Base-by-base conservation (phyloP, 2,797 vertebrate genomes). In the Melanotaenia boesemani region DNA sequence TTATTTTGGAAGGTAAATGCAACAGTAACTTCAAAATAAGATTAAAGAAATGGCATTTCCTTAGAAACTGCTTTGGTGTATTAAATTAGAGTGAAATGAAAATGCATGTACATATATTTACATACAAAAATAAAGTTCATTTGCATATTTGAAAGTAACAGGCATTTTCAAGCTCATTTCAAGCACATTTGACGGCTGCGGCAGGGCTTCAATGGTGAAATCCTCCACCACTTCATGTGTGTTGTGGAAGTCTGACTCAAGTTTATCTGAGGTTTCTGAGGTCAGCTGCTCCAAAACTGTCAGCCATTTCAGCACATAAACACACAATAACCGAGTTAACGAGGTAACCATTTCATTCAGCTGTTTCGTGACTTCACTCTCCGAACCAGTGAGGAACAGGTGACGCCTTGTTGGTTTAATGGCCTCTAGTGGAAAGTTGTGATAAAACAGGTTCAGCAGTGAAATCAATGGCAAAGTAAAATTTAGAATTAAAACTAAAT, bases 361-460 rank as follows among this genome's bases (percentile, higher is more conserved):
- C 70, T 64, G 0, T 46, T 56, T 6, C 3, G 9, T n/a, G 36
- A 39, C 41, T 18, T 59, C 59, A 10, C n/a, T 50, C 20, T n/a
- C n/a, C 20, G 10, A 50, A n/a, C 46, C 48, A 18, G 48, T 22
- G 48, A 50, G 48, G n/a, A 22, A 10, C 20, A n/a, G n/a, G 48
- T 30, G 59, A 8, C 55, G 16, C 2, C 28, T 20, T 24, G 12
- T 52, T 1, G 10, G 20, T 75, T 72, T 65, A 34, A 18, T 18
- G 28, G 20, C 74, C 61, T 77, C 78, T 85, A 65, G 63, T 86
- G 85, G 67, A 61, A 6, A 30, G 34, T 1, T 24, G 20, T 39
- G 46, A 74, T 54, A 65, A 30, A n/a, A 28, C 55, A 60, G 20
- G n/a, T 60, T 36, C 2, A 50, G 30, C 34, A 15, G 26, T 48